Evolutionary conservation across 30 jellyfish, hydroid and myxozoan genomes (phyloP), one percentile per base, ranked within the genome.

Genomic region (Turritopsis dohrnii): DNA sequence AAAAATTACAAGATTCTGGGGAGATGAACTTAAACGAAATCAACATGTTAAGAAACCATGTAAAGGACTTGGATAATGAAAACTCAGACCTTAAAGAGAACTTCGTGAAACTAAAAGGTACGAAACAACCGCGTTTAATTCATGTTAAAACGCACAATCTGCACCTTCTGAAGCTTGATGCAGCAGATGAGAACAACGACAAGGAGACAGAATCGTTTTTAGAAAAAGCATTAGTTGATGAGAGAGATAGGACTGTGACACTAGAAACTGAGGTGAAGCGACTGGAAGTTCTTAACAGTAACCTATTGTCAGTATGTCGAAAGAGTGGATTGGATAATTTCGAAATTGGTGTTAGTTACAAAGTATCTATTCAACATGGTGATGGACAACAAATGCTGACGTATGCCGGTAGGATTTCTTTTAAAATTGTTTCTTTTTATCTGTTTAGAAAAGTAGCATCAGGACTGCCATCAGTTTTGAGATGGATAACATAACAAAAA

Each of bases 381-480:
- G 65, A 74, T 74, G 65, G 41, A 8, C 24, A 74, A 21, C 83
- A 74, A 74, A 29, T 74, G 26, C 24, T 74, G 71, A 74, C 27
- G 16, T 24, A 23, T 30, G 60, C 65, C 13, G 83, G 83, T 74
- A 41, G 13, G 60, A 3, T 41, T 3, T 41, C 5, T 41, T 41
- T 3, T 3, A 41, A 41, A 41, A 41, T 3, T 41, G 13, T 13
- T 41, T 41, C 60, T 41, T 41, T 41, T 41, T 41, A 13, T 13
- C 60, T 41, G 60, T 41, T 41, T 3, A 3, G 60, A 41, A 41
- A 41, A 41, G 60, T 13, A 41, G 13, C 5, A 41, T 41, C 13
- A 41, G n/a, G n/a, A n/a, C n/a, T n/a, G n/a, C n/a, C n/a, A n/a
- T n/a, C n/a, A n/a, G n/a, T n/a, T n/a, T n/a, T n/a, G n/a, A n/a